Conservation (phyloP, 2,113 vertebrate genomes). For the Noctilio leporinus region DNA sequence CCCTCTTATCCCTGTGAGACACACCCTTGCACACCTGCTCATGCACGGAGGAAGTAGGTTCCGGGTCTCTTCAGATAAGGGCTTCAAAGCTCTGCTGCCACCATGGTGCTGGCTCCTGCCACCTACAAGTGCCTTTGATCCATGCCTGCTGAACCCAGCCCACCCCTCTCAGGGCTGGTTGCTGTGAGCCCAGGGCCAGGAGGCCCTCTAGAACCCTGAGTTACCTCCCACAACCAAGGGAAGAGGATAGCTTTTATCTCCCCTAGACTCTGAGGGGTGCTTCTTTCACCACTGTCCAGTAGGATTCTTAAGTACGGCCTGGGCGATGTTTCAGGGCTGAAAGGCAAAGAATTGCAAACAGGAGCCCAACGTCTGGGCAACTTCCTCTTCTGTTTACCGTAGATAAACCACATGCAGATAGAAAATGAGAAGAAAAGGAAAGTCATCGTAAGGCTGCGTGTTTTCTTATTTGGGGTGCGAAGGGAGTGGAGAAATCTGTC, state of each 20-base stretch:
- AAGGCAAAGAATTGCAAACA: constrained; percentile 42
- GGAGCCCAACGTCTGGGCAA: constrained; percentile 53
- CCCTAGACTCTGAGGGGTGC: background rate
- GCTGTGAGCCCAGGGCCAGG: constrained; percentile 33
- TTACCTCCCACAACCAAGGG: background rate
- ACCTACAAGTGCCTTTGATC: constrained; percentile 7
- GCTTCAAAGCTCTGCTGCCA: background rate
- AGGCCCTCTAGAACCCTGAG: background rate
- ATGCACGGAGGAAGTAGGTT: background rate
- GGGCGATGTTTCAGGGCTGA: background rate
- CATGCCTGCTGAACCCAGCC: background rate
- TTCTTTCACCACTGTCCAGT: background rate
- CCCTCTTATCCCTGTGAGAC: accelerated
- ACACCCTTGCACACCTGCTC: background rate
- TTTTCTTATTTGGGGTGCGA: constrained; percentile 64
- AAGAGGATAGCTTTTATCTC: background rate
- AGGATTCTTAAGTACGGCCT: background rate
- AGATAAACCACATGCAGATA: constrained; percentile 67
- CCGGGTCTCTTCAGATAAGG: background rate
- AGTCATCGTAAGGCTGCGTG: constrained; percentile 58
- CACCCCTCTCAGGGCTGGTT: accelerated
- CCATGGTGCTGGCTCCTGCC: background rate
- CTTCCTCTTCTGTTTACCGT: constrained; percentile 51
- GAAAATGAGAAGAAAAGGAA: constrained; percentile 65
- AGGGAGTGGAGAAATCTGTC: constrained; percentile 63